These are phyloP conservation scores for Bembecia ichneumoniformis DNA, from an alignment of 2,888 invertebrate species.

Conservation along the genomic window DNA sequence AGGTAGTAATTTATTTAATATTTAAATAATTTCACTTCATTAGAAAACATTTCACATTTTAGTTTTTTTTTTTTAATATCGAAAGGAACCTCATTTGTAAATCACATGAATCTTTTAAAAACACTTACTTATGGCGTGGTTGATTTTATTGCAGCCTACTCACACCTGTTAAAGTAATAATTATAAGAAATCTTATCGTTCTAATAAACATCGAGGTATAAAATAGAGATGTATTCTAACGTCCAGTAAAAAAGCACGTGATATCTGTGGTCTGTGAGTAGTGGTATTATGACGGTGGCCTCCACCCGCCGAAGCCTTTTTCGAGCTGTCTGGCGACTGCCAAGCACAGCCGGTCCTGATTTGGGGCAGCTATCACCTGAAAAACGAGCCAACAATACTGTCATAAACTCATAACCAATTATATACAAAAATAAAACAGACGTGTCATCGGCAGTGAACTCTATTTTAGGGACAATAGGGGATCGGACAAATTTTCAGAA, in stretches of 20 bases:
- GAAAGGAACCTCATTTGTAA: no score
- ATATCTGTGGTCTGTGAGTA: no score
- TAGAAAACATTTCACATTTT: no score
- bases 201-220: constrained; percentile 1
- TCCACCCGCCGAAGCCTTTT: constrained; percentile 87
- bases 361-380: constrained; percentile 79
- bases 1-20: no score
- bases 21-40: no score
- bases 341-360: constrained; percentile 84
- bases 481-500: no score
- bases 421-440: neutral
- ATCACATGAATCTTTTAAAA: no score
- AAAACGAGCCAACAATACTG: constrained; percentile 11
- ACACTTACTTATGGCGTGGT: no score
- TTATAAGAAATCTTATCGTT: neutral
- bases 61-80: no score
- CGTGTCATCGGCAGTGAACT: no score
- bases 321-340: constrained; percentile 86
- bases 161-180: neutral
- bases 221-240: neutral
- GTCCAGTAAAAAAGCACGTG: neutral
- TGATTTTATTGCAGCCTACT: no score
- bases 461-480: neutral
- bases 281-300: constrained; percentile 50
- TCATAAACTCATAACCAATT: no score